Evolutionary conservation across 1,140 invertebrate species (phyloP), one percentile per base, ranked within the genome.

Genomic region (Drosophila sturtevanti): DNA sequence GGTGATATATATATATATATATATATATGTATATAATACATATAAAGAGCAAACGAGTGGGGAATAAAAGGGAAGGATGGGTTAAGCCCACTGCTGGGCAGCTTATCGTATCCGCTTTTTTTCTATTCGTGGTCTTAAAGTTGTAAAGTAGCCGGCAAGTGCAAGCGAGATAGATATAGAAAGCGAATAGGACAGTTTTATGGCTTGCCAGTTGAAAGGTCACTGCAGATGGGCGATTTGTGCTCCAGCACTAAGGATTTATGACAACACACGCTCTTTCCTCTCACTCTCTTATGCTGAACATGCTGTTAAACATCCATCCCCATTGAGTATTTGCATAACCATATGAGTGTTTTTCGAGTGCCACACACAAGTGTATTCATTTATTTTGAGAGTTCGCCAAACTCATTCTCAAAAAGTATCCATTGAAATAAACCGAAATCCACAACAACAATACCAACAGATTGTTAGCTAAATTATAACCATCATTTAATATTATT

Each of bases 211-310:
- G 82, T 87, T 87, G 84, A 87, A 89, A 87, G 84, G 82, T 87
- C 82, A 87, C 75, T 79, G 84, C 82, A 87, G 79, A 87, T 89
- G 82, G 79, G 68, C 74, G 81, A 86, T 87, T 86, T 86, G 81
- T 81, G 74, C 61, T 48, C 35, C 69, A 21, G 31, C 48, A 31
- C 11, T 24, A 24, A 62, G 27, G 54, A 78, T 78, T 61, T 68
- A 54, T 63, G 71, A 64, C 68, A 70, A 63, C 71, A 67, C 11
- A 27, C 24, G 63, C 41, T 63, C 69, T 64, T 35, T 72, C 73
- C 56, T 56, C 72, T 68, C 77, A 59, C 72, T 72, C 65, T 48
- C 74, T 31, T 31, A 89, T 89, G 73, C 74, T 85, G 52, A 87
- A 89, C 82, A 87, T 89, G 82, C 82, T 87, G 82, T 86, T 78